Percentiles rank a stretch among this genome's conserved stretches.
Evolutionary conservation across 2,888 invertebrate species (phyloP).

Genomic region (Antitype chi): DNA sequence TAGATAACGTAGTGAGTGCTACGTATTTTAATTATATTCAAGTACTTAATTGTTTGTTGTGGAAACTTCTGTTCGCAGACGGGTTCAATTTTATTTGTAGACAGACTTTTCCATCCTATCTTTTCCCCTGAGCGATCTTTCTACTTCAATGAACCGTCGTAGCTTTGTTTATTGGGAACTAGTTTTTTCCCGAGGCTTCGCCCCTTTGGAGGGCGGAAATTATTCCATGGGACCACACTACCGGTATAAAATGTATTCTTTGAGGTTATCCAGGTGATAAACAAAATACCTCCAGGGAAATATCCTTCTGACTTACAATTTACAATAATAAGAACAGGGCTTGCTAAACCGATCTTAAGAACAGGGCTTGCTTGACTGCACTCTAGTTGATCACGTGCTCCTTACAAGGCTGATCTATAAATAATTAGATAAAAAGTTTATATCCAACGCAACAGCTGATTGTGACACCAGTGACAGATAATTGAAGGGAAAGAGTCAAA

Average conservation of each 20-base stretch:
- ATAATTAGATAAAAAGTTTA: constrained; percentile 14
- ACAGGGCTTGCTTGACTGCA: neutral
- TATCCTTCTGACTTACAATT: neutral
- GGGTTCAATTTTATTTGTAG: constrained; percentile 24
- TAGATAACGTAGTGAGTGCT: constrained; percentile 22
- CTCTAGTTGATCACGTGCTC: neutral
- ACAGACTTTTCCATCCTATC: constrained; percentile 24
- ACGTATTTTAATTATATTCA: constrained; percentile 29
- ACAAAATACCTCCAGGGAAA: no score
- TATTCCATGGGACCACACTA: no score
- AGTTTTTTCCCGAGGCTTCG: no score
- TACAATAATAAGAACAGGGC: neutral
- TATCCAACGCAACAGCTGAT: neutral
- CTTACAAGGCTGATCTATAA: neutral
- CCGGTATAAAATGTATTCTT: no score
- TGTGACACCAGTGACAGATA: neutral
- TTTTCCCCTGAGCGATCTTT: constrained; percentile 1
- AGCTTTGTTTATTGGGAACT: neutral
- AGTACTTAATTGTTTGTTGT: constrained; percentile 51
- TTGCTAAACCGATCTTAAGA: neutral
- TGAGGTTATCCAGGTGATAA: no score
- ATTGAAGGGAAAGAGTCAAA: constrained; percentile 15
- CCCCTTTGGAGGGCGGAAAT: no score
- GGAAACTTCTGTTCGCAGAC: constrained; percentile 53
- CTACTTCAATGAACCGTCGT: neutral